phyloP scores from a whole-genome alignment of 2,113 vertebrate genomes.

The Corythoichthys intestinalis region DNA sequence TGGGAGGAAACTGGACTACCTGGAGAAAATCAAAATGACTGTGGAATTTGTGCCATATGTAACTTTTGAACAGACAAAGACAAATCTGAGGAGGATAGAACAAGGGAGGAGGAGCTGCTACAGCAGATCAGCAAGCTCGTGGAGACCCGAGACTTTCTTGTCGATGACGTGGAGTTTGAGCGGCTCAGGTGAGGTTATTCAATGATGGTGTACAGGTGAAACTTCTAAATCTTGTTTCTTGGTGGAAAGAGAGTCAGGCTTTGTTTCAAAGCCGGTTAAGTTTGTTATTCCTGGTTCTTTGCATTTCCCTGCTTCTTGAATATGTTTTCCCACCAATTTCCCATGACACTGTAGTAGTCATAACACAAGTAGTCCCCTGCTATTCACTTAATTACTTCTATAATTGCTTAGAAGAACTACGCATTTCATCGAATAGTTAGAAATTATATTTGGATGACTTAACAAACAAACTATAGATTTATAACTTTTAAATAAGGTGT shows the following conservation, averaged over 20 bases:
- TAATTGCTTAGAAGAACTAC: neutral
- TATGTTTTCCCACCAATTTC: neutral
- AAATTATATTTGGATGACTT: too few species aligned
- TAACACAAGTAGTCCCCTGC: neutral
- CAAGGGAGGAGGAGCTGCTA: conserved; percentile 80
- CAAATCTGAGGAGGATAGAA: conserved; percentile 76
- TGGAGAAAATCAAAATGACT: neutral
- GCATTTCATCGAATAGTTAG: too few species aligned
- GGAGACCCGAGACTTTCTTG: conserved; percentile 86
- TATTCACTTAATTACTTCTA: neutral
- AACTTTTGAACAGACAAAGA: conserved; percentile 71
- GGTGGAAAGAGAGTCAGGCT: neutral
- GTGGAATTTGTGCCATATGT: neutral
- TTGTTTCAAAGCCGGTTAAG: neutral
- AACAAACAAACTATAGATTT: too few species aligned
- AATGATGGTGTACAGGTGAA: neutral
- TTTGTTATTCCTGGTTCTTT: neutral
- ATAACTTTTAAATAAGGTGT: too few species aligned
- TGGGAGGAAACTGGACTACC: too few species aligned
- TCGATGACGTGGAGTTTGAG: conserved; percentile 88
- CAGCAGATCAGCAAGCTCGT: conserved; percentile 87
- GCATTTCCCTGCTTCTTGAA: neutral
- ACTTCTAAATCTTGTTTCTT: neutral
- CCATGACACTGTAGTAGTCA: neutral
- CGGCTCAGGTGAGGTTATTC: conserved; percentile 73